phyloP scores from a whole-genome alignment of 2,113 vertebrate genomes.

The Oxyura jamaicensis region DNA sequence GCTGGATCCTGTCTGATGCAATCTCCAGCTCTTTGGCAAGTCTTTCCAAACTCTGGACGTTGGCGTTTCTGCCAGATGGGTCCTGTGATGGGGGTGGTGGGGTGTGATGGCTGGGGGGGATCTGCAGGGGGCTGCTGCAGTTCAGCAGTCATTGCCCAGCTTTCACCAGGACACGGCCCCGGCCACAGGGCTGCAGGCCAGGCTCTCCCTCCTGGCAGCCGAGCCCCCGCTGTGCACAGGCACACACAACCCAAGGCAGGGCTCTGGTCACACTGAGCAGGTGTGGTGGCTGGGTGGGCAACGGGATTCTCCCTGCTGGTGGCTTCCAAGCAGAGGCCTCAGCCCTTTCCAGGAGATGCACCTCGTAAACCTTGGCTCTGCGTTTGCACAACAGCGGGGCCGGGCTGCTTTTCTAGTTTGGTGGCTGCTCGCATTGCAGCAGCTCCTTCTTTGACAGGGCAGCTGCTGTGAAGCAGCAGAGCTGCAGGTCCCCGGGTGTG shows the following conservation, averaged over 20 bases:
- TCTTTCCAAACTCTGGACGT: not conserved
- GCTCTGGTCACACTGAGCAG: not conserved
- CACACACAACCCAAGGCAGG: accelerated
- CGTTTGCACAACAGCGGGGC: accelerated
- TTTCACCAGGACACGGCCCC: accelerated
- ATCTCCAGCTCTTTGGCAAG: not conserved
- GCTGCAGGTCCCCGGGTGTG: accelerated
- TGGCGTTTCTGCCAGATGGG: not conserved
- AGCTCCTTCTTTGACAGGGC: not conserved
- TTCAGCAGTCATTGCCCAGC: accelerated
- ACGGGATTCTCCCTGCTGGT: not conserved
- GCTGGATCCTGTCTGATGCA: not conserved
- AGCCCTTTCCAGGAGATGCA: not conserved
- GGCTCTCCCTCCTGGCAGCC: not conserved
- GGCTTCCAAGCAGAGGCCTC: not conserved
- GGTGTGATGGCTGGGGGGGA: not conserved
- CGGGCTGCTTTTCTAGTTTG: not conserved
- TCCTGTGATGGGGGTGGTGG: accelerated
- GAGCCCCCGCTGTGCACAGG: too few relatives aligned
- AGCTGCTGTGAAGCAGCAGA: not conserved
- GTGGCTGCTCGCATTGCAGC: not conserved
- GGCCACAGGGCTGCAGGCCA: not conserved
- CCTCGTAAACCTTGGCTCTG: accelerated
- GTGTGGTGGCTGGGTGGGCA: accelerated
- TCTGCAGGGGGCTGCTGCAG: accelerated